Conservation (phyloP, 1,140 invertebrate genomes). For the Brevipalpus yothersi region DNA sequence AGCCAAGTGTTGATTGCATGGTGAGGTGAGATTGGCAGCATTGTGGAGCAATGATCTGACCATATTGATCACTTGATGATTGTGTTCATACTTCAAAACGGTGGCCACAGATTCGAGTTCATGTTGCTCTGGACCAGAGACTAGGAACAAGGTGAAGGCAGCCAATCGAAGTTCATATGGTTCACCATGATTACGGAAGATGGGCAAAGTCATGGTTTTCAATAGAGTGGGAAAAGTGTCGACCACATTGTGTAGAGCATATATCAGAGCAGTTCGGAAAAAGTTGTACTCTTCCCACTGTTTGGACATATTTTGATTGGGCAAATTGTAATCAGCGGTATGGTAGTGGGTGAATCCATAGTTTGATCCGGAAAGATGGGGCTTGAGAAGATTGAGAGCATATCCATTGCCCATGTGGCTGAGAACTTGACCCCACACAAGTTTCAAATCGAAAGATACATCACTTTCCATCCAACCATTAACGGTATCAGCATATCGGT, state of each 20-base stretch:
- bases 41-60: constrained; percentile 2
- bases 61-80: constrained; percentile 5
- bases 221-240: neutral
- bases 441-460: neutral
- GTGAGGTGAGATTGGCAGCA: constrained; percentile 1
- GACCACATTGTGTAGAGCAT: constrained; percentile 2
- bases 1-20: neutral
- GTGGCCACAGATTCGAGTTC: constrained; percentile 8
- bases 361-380: neutral
- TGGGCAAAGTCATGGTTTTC: constrained; percentile 4
- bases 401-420: neutral
- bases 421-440: neutral
- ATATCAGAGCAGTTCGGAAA: constrained; percentile 6
- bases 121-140: constrained; percentile 3
- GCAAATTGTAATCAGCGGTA: neutral
- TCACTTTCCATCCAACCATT: neutral
- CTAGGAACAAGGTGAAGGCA: constrained; percentile 8
- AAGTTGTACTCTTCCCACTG: neutral
- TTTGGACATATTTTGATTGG: too few relatives aligned
- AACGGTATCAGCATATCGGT: too few relatives aligned
- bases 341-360: neutral
- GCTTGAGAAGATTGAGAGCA: neutral
- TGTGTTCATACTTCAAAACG: constrained; percentile 1
- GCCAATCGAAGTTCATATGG: constrained; percentile 7
- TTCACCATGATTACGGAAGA: constrained; percentile 10